Evolutionary conservation across 1,140 invertebrate genomes (phyloP).

Genomic region (Leucophenga varia): DNA sequence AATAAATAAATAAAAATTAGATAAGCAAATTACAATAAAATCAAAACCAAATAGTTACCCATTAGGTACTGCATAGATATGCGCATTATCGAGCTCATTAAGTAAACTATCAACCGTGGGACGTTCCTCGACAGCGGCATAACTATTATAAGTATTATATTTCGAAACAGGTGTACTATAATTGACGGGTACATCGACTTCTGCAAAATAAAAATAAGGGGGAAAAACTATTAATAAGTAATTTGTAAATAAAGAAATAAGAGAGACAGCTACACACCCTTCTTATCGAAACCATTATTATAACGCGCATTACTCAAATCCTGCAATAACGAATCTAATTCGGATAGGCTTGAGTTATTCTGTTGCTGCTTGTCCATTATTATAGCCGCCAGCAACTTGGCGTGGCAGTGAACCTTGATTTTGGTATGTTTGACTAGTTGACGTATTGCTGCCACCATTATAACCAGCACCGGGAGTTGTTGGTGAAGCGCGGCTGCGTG

Average conservation of each 20-base stretch:
- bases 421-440: conserved; percentile 34
- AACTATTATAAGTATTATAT: conserved; percentile 47
- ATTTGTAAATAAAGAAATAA: too few relatives aligned
- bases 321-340: conserved; percentile 87
- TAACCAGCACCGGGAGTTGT: conserved; percentile 27
- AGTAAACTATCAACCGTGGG: conserved; percentile 85
- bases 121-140: conserved; percentile 57
- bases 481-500: conserved; percentile 53
- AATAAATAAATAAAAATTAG: not conserved
- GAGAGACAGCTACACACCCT: conserved; percentile 19
- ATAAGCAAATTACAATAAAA: not conserved
- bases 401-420: conserved; percentile 47
- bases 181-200: conserved; percentile 43
- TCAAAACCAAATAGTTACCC: conserved; percentile 67
- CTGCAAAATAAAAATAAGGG: conserved; percentile 5
- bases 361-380: conserved; percentile 19
- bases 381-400: conserved; percentile 13
- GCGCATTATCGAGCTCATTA: conserved; percentile 73
- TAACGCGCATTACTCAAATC: conserved; percentile 87
- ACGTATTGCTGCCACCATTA: conserved; percentile 14
- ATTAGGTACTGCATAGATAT: conserved; percentile 68
- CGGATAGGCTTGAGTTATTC: conserved; percentile 71
- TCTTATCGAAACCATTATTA: conserved; percentile 58
- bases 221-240: not conserved
- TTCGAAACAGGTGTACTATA: conserved; percentile 46